A percentile compares a stretch with the other conserved stretches of the same genome.
Conservation (phyloP, 2,888 invertebrate species). For the Pollenia amentaria region DNA sequence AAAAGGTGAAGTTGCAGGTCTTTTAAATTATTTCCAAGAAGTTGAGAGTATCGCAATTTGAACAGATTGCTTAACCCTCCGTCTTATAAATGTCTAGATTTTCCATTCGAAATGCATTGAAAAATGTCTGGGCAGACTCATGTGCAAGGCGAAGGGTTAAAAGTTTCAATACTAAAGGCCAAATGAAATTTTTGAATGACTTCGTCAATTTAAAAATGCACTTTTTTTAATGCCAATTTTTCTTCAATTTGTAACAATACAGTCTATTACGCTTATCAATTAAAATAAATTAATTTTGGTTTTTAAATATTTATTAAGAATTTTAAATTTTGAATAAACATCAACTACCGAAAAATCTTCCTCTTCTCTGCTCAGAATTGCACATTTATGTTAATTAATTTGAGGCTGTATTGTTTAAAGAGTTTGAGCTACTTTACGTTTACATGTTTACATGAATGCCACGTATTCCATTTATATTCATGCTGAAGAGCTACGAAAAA, state of each 20-base stretch:
- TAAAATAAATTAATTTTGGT: not conserved
- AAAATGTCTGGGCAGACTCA: no score
- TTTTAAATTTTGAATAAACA: not conserved
- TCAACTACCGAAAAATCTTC: not conserved
- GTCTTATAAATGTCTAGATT: no score
- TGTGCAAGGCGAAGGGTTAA: no score
- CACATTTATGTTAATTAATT: not conserved
- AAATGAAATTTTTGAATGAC: not conserved
- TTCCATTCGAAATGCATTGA: no score
- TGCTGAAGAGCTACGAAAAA: not conserved
- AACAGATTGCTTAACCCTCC: conserved; percentile 10
- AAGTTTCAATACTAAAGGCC: not conserved
- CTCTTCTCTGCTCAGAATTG: no score
- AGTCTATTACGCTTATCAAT: not conserved
- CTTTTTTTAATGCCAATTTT: not conserved
- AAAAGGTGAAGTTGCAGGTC: not conserved
- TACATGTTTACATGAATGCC: not conserved
- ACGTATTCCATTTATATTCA: not conserved
- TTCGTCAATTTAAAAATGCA: not conserved
- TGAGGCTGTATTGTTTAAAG: not conserved
- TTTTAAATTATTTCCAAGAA: no score
- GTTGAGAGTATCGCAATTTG: not conserved
- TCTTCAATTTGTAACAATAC: no score
- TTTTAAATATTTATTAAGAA: not conserved
- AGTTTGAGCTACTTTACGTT: not conserved